Evolutionary conservation across 2,888 invertebrate genomes (phyloP).

Genomic region (Hyalella azteca): DNA sequence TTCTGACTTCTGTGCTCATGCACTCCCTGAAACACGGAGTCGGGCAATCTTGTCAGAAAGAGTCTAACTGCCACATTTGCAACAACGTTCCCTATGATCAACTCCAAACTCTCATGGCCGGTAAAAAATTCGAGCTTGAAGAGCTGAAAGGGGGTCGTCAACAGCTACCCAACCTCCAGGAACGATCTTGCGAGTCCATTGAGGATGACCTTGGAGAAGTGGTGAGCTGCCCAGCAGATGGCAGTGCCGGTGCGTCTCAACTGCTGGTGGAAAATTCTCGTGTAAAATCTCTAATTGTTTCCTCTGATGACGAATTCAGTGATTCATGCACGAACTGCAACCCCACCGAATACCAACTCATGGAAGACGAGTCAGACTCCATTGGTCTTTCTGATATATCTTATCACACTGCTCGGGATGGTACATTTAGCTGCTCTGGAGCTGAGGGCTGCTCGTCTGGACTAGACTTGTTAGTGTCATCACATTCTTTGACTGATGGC

Average conservation of each 20-base stretch:
- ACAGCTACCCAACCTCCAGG: not conserved
- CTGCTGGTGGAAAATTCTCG: not conserved
- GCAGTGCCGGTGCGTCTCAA: not conserved
- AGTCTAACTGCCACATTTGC: constrained; percentile 51
- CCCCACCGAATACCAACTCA: not conserved
- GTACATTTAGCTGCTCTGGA: not conserved
- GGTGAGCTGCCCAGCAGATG: not conserved
- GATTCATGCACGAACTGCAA: not conserved
- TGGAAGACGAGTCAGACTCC: not conserved
- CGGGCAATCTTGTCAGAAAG: constrained; percentile 36
- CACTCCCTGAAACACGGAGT: constrained; percentile 54
- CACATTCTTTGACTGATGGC: constrained; percentile 19
- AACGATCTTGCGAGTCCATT: not conserved
- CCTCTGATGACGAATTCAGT: not conserved
- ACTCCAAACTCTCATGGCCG: not conserved
- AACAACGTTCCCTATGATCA: constrained; percentile 34
- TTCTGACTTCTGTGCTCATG: constrained; percentile 53
- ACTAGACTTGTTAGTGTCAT: not conserved
- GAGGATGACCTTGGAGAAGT: not conserved
- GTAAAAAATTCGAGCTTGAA: not conserved
- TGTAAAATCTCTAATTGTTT: not conserved
- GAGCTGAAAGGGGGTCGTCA: not conserved
- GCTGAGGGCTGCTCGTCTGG: not conserved
- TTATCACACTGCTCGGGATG: not conserved
- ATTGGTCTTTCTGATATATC: constrained; percentile 1